Evolutionary conservation across 2,888 invertebrate genomes (phyloP).

Genomic region (Anorthoa munda): DNA sequence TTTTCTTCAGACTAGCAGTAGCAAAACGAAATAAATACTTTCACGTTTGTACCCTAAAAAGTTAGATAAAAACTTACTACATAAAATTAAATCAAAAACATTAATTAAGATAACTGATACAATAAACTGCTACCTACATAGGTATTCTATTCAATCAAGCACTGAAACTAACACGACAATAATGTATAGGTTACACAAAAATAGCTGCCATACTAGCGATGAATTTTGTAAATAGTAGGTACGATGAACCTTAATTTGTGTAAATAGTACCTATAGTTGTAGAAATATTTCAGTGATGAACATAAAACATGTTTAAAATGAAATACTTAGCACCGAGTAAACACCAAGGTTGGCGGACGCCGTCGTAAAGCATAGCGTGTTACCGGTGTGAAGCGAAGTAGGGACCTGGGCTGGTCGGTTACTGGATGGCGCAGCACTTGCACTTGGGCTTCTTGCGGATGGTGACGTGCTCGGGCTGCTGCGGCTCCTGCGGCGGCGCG

Average conservation of each 20-base stretch:
- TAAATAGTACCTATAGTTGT: constrained; percentile 70
- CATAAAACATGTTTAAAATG: constrained; percentile 72
- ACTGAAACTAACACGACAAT: constrained; percentile 64
- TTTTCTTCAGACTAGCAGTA: constrained; percentile 83
- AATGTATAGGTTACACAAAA: constrained; percentile 69
- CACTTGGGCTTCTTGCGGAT: constrained; percentile 99
- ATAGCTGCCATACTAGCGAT: constrained; percentile 71
- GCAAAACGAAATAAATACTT: constrained; percentile 84
- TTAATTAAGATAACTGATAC: constrained; percentile 73
- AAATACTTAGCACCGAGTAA: constrained; percentile 85
- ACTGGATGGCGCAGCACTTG: constrained; percentile 98
- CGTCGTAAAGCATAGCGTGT: constrained; percentile 77
- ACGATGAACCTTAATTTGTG: constrained; percentile 72
- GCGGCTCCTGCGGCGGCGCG: constrained; percentile 94
- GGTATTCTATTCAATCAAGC: constrained; percentile 53
- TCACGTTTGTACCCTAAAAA: constrained; percentile 84
- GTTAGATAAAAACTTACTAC: constrained; percentile 79
- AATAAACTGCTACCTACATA: constrained; percentile 68
- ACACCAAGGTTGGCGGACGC: constrained; percentile 75
- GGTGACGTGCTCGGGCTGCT: constrained; percentile 97
- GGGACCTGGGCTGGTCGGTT: constrained; percentile 76
- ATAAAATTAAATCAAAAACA: constrained; percentile 80
- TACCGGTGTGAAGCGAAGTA: constrained; percentile 74
- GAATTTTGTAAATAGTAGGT: constrained; percentile 71
- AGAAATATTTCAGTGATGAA: constrained; percentile 68